Evolutionary conservation across 2,797 vertebrate species (phyloP), one percentile per base, ranked within the genome.

Genomic region (Manis javanica): DNA sequence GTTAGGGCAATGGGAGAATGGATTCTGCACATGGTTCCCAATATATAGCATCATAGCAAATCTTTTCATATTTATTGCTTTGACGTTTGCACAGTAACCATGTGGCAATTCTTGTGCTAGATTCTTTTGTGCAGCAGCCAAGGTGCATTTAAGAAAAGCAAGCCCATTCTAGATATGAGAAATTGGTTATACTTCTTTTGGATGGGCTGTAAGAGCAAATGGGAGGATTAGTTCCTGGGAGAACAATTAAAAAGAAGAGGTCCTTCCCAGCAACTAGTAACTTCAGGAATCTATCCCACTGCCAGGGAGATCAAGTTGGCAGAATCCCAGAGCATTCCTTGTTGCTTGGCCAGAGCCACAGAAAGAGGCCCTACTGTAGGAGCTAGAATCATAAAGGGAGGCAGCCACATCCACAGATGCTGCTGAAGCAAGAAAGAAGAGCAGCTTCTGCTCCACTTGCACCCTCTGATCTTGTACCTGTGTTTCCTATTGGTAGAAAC

Each of bases 61-160:
- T 87, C 63, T 95, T 88, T 88, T 82, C 66, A 74, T 42, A 89
- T 91, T 86, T 94, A 64, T 31, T 94, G 51, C 94, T 79, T 86
- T 63, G 79, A 81, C 78, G 57, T 90, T 85, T 95, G 34, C 14
- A 46, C 21, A 71, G 29, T 23, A 88, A 90, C 31, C 68, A 71
- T 31, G 29, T 63, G 64, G 53, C 53, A n/a, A 6, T 86, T 86
- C 77, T 55, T 79, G 31, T 29, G 16, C 53, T 83, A 55, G 34
- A 42, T 51, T 94, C 72, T 69, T 92, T 46, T 78, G 12, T 82
- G 55, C 81, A 63, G 90, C 61, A 68, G 31, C 90, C 18, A 64
- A 49, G n/a, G 42, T 91, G 14, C 42, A 74, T 77, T 93, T 93
- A 63, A 90, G 63, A 59, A 84, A 90, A 84, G 24, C 0, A 39